A percentile compares a stretch with the other conserved stretches of the same genome.
Evolutionary conservation across 2,113 vertebrate genomes (phyloP).

Genomic region (Xenus cinereus): DNA sequence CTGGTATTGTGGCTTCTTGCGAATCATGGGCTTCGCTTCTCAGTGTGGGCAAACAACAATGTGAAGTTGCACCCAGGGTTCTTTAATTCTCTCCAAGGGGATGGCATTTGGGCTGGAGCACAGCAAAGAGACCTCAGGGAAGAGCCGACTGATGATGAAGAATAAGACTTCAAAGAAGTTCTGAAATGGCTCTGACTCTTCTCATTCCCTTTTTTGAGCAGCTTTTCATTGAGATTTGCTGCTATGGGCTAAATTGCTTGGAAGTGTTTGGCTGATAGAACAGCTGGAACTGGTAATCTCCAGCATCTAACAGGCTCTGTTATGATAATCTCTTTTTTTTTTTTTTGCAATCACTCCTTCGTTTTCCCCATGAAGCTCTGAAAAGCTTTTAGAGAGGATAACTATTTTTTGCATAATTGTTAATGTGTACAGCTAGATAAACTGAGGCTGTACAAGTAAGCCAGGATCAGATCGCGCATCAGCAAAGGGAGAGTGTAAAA

Average conservation of each 20-base stretch:
- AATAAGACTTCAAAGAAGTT: not conserved
- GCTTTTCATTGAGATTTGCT: slow-evolving; percentile 14
- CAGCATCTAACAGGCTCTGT: not conserved
- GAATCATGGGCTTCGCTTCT: not conserved
- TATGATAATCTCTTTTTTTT: not conserved
- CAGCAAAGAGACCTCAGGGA: not conserved
- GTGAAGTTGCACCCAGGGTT: not conserved
- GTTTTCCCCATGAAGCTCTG: not conserved
- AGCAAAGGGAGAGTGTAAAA: not conserved
- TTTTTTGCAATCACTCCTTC: not conserved
- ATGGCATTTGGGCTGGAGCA: not conserved
- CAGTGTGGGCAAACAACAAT: not conserved
- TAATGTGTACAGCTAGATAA: not conserved
- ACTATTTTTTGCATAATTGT: rapidly evolving
- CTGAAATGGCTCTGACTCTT: slow-evolving; percentile 2
- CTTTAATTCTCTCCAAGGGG: not conserved
- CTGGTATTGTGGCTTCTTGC: not conserved
- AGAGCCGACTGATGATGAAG: not conserved
- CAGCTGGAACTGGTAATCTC: slow-evolving; percentile 27
- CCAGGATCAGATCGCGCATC: not conserved
- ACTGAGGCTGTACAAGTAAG: not conserved
- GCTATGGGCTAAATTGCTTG: slow-evolving; percentile 28
- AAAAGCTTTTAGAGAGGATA: not conserved
- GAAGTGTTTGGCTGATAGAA: slow-evolving; percentile 19
- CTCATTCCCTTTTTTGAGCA: not conserved